Base-by-base conservation (phyloP, 2,797 vertebrate species). In the Pseudomugil gertrudae region DNA sequence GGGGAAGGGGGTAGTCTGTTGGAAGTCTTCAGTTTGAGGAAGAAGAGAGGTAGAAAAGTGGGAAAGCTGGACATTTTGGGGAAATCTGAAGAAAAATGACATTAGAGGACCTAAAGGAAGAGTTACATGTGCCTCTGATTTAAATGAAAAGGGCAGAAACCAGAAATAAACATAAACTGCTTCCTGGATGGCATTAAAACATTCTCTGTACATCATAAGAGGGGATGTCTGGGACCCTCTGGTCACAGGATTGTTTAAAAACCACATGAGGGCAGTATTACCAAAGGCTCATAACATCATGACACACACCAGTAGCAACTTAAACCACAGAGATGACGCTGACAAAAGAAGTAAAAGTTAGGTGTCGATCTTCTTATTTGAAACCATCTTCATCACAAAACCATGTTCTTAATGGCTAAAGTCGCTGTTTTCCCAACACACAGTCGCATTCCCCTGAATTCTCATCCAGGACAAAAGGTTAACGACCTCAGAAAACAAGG, bases 201-300 rank as follows among this genome's bases (percentile, higher is more conserved):
- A 9, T 43, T 40, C 13, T 5, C 23, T 38, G 10, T 57, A 2
- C 27, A 51, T 7, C 29, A 27, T 5, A 10, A 55, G 35, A 51
- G 53, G 40, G 23, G 59, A 55, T 57, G 24, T 15, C 23, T 10
- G 1, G 14, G 62, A 72, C 76, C 62, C 70, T 54, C 5, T 13
- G 43, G 40, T 62, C 51, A 47, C 7, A 57, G 40, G 30, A 56
- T n/a, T 11, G 3, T 43, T 19, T 40, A 17, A 19, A 11, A 0
- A n/a, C 74, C 91, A 92, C 90, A 73, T 54, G 89, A 86, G 87
- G 89, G 87, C 86, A 87, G 87, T 86, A 76, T 89, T 88, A 82
- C 53, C 85, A 88, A 86, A 90, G 80, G 47, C 58, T 81, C 24
- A 1, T 24, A 23, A 51, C 64, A 66, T 33, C 70, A 75, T 64